Evolutionary conservation across 2,888 invertebrate species (phyloP).

Genomic region (Allophyes oxyacanthae): DNA sequence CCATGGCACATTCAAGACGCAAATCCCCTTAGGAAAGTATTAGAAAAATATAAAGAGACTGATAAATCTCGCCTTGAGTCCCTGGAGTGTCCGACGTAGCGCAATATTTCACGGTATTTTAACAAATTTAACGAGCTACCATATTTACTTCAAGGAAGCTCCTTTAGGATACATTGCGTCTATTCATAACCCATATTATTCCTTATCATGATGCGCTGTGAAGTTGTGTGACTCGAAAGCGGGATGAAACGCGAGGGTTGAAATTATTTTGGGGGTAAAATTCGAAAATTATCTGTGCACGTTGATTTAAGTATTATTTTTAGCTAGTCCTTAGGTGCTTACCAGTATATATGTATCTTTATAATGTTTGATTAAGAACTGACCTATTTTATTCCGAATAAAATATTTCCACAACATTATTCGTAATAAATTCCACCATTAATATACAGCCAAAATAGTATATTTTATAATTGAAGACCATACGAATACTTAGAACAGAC

Average conservation of each 20-base stretch:
- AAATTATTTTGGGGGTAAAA: background rate
- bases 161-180: constrained; percentile 70
- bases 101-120: constrained; percentile 88
- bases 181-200: constrained; percentile 67
- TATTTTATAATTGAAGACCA: no score
- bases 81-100: constrained; percentile 82
- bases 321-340: no score
- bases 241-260: background rate
- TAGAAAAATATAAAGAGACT: constrained; percentile 81
- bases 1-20: constrained; percentile 73
- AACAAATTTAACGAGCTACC: constrained; percentile 88
- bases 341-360: no score
- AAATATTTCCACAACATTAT: no score
- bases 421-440: no score
- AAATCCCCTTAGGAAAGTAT: constrained; percentile 81
- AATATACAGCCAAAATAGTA: no score
- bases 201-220: constrained; percentile 38
- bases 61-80: constrained; percentile 66
- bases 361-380: no score
- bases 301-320: no score
- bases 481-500: no score
- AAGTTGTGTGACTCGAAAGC: constrained; percentile 13
- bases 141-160: constrained; percentile 82
- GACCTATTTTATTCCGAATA: no score
- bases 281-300: background rate